Percentiles rank a stretch among this genome's conserved stretches.
Evolutionary conservation across 1,140 invertebrate genomes (phyloP).

Genomic region (Drosophila baimaii): DNA sequence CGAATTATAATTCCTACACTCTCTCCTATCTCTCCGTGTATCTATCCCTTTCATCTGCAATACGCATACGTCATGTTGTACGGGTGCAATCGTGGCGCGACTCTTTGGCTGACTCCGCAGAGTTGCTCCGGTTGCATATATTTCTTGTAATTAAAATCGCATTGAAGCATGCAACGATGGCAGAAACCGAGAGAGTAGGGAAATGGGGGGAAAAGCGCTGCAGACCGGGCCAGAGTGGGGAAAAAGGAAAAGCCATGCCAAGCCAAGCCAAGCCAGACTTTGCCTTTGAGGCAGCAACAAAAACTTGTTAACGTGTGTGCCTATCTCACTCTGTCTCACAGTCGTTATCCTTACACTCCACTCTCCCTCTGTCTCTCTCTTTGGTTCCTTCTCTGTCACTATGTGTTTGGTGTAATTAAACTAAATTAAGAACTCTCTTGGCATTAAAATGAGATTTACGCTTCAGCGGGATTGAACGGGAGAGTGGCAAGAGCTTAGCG

Average conservation of each 20-base stretch:
- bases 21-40: background rate
- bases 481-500: slow-evolving; percentile 70
- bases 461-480: slow-evolving; percentile 69
- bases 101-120: slow-evolving; percentile 67
- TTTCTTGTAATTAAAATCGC: slow-evolving; percentile 83
- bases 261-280: slow-evolving; percentile 55
- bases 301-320: slow-evolving; percentile 73
- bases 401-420: slow-evolving; percentile 78
- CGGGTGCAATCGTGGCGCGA: slow-evolving; percentile 43
- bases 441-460: slow-evolving; percentile 82
- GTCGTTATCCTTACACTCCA: slow-evolving; percentile 1
- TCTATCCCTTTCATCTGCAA: slow-evolving; percentile 42
- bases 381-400: slow-evolving; percentile 9
- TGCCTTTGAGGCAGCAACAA: slow-evolving; percentile 72
- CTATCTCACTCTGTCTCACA: slow-evolving; percentile 12
- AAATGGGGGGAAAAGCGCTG: background rate
- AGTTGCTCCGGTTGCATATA: slow-evolving; percentile 68
- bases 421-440: slow-evolving; percentile 82
- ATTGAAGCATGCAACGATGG: slow-evolving; percentile 66
- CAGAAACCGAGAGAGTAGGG: slow-evolving; percentile 10
- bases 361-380: too few species aligned
- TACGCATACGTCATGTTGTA: slow-evolving; percentile 79
- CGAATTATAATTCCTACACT: background rate
- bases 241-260: slow-evolving; percentile 18
- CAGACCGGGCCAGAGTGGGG: background rate